Percentiles rank a stretch among this genome's conserved stretches.
These are phyloP conservation scores for Heliangelus exortis DNA, from an alignment of 2,797 vertebrate species.

Conservation along the genomic window DNA sequence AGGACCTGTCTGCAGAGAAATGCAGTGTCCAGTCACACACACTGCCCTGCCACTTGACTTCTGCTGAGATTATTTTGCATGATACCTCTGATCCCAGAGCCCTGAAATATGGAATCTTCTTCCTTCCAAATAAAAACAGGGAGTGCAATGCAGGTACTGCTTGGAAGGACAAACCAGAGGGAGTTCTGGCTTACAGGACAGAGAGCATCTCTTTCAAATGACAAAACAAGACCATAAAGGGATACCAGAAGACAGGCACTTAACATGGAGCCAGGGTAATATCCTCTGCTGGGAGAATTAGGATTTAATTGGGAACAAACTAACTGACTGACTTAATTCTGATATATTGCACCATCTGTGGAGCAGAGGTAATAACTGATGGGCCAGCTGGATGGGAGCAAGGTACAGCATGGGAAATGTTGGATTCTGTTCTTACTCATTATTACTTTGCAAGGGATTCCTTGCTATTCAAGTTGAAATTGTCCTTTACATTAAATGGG, in stretches of 20 bases:
- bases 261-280: slow-evolving; percentile 32
- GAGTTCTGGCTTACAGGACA: neutral
- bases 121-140: neutral
- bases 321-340: slow-evolving; percentile 63
- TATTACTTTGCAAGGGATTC: neutral
- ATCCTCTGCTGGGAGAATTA: slow-evolving; percentile 49
- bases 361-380: slow-evolving; percentile 52
- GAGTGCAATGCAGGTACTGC: neutral
- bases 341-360: slow-evolving; percentile 66
- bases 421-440: neutral
- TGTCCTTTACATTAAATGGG: slow-evolving; percentile 3
- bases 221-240: slow-evolving; percentile 5
- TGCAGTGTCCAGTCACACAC: neutral
- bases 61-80: neutral
- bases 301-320: slow-evolving; percentile 59
- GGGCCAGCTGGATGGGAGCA: slow-evolving; percentile 51
- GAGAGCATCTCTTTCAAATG: neutral
- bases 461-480: slow-evolving; percentile 16
- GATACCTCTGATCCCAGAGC: neutral
- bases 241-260: neutral
- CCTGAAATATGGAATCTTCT: neutral
- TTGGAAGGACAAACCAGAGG: neutral
- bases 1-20: neutral
- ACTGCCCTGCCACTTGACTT: rapidly evolving
- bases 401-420: neutral